Conservation (phyloP, 2,888 invertebrate genomes). For the Serrognathus titanus region DNA sequence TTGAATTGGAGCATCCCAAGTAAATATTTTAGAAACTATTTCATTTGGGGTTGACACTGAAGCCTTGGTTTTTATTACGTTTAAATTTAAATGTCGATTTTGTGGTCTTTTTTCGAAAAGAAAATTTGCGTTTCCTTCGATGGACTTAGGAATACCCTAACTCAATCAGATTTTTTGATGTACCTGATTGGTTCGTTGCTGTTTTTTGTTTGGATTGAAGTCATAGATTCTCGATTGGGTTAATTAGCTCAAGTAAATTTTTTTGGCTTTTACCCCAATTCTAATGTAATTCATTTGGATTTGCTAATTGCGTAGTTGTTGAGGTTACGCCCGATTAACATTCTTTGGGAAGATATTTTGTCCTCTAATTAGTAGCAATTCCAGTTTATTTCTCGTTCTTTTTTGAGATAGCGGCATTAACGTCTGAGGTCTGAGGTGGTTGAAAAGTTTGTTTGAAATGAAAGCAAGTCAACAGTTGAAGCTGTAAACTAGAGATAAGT, state of each 20-base stretch:
- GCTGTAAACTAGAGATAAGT: no score
- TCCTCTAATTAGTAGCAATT: no score
- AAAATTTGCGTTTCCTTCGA: neutral
- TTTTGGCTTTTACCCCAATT: no score
- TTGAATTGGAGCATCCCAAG: no score
- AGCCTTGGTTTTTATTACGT: neutral
- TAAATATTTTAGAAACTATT: no score
- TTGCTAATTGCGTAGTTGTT: no score
- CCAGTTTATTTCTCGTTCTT: neutral
- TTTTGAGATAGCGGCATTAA: conserved; percentile 4
- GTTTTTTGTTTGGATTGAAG: neutral
- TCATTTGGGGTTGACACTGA: neutral
- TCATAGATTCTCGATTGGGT: neutral
- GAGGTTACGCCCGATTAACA: no score
- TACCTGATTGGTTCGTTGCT: neutral
- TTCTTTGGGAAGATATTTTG: no score
- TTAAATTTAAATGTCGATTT: neutral
- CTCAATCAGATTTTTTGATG: neutral
- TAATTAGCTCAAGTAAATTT: no score
- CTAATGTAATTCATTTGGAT: no score
- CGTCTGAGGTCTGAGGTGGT: neutral
- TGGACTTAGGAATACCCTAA: neutral
- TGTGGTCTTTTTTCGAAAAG: neutral
- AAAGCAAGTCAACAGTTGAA: no score
- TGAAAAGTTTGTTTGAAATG: no score